Percentiles rank a stretch among this genome's conserved stretches.
Conservation (phyloP, 2,797 vertebrate genomes). For the Heterohyrax brucei region DNA sequence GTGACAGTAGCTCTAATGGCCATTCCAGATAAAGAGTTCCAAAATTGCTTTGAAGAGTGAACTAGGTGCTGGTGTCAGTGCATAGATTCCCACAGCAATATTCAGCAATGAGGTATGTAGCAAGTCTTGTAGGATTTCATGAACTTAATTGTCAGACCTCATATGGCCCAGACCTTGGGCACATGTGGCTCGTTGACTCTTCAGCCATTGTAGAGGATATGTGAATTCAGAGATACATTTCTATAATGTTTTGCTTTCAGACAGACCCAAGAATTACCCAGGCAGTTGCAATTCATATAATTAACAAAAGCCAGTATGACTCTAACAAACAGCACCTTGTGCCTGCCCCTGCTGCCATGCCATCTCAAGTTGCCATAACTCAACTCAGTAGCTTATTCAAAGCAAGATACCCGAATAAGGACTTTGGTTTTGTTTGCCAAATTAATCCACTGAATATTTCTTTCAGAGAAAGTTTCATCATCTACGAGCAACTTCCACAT, state of each 20-base stretch:
- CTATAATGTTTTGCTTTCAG: neutral
- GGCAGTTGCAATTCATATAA: neutral
- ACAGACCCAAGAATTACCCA: neutral
- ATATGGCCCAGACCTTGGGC: neutral
- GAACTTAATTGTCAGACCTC: too few relatives aligned
- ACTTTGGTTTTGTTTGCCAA: neutral
- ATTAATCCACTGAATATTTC: neutral
- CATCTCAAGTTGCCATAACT: neutral
- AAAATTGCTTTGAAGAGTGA: too few relatives aligned
- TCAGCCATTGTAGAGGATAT: neutral
- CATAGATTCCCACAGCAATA: too few relatives aligned
- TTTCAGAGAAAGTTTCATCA: neutral
- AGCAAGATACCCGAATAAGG: neutral
- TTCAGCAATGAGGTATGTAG: too few relatives aligned
- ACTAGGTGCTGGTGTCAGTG: too few relatives aligned
- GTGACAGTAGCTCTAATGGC: too few relatives aligned
- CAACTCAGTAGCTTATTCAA: neutral
- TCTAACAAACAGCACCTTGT: neutral
- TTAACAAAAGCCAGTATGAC: neutral
- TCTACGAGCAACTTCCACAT: neutral
- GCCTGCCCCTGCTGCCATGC: neutral
- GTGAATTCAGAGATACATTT: neutral
- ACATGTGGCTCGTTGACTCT: neutral
- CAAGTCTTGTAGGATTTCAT: too few relatives aligned
- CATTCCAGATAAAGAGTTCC: too few relatives aligned